Base-by-base conservation (phyloP, 1,140 invertebrate species). In the Chironomus striatipennis region DNA sequence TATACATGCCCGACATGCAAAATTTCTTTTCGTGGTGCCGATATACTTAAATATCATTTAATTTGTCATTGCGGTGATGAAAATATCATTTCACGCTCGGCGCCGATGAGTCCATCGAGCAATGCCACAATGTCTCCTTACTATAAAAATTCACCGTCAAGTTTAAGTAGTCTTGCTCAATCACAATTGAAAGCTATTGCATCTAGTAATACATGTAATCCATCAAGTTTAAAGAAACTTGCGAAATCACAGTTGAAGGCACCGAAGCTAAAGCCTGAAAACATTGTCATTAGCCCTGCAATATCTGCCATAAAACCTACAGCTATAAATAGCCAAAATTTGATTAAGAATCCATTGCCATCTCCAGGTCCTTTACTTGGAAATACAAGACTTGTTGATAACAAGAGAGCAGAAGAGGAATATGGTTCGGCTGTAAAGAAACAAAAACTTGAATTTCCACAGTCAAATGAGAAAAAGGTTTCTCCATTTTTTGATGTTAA, bases 281-380 rank as follows among this genome's bases (percentile, higher is more conserved):
- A 84, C 77, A 77, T 87, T 75, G 81, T 87, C n/a, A 83, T 87
- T 57, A 80, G 74, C 75, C 78, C 24, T n/a, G 15, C 24, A 42
- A 73, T 42, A 12, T 47, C 17, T 2, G 74, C 77, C 57, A 78
- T 81, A 57, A 18, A 42, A 73, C 17, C 42, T 7, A 42, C 17
- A 42, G 18, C 0, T 80, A 81, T 2, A 82, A 81, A 74, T 78
- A 81, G 2, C 75, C 85, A 15, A 87, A 87, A 77, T 79, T 83
- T 21, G 85, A 88, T 47, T 83, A 85, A 85, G 79, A 80, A 86
- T 43, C 83, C 90, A 0, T 81, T 92, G 8, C 89, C 90, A 8
- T 93, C 91, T 9, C 92, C 91, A 0, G 92, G 92, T 0, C 91
- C 93, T 0, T 83, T 93, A 75, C 82, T 93, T 17, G 91, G 92